A percentile compares a stretch with the other conserved stretches of the same genome.
Evolutionary conservation across 2,113 vertebrate genomes (phyloP).

Genomic region (Eurystomus gularis): DNA sequence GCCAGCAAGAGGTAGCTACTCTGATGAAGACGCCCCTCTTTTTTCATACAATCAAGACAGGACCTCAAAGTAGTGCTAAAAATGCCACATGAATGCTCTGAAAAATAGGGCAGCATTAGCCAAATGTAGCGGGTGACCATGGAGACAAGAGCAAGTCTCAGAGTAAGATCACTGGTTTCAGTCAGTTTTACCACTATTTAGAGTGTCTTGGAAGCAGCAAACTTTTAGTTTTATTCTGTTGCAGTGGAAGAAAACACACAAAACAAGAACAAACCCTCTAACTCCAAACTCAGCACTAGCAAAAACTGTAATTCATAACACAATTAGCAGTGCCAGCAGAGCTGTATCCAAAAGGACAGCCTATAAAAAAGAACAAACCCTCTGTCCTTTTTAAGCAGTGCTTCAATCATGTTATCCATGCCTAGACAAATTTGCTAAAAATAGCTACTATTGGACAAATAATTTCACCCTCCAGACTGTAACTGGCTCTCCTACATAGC

Average conservation of each 20-base stretch:
- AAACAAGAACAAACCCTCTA: neutral
- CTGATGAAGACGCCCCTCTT: neutral
- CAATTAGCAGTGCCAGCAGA: neutral
- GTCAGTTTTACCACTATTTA: neutral
- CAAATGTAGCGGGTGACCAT: fast-evolving
- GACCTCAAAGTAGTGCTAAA: neutral
- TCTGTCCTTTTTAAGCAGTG: neutral
- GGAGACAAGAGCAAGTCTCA: neutral
- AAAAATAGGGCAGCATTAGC: neutral
- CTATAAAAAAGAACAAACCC: neutral
- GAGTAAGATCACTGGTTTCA: neutral
- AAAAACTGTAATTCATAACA: neutral
- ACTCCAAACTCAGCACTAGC: neutral
- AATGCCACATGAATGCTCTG: neutral
- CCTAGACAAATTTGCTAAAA: neutral
- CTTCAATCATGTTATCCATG: neutral
- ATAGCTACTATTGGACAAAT: neutral
- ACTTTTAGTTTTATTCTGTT: neutral
- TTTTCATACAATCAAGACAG: neutral
- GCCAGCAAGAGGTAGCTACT: neutral
- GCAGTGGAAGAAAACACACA: neutral
- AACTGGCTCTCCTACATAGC: neutral
- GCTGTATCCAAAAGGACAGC: neutral
- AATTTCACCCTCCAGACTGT: neutral
- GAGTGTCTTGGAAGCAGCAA: neutral